Conservation (phyloP, 2,888 invertebrate genomes). For the Labia minor region DNA sequence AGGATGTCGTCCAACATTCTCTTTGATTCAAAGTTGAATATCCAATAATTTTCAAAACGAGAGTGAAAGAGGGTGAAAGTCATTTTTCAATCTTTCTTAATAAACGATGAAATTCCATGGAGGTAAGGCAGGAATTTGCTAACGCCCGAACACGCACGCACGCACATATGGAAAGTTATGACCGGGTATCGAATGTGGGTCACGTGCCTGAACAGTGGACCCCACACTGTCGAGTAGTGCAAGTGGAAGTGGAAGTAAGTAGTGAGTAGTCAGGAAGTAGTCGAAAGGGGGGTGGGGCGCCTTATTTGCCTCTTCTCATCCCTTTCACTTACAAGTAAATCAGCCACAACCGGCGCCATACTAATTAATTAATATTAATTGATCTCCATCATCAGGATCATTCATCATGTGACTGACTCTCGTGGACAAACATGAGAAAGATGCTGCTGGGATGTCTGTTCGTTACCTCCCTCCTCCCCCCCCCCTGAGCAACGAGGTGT, state of each 20-base stretch:
- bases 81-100: slow-evolving; percentile 13
- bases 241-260: too few relatives aligned
- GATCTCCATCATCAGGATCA: neutral
- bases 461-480: too few relatives aligned
- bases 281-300: neutral
- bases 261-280: too few relatives aligned
- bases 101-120: slow-evolving; percentile 6
- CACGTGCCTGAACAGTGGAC: neutral
- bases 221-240: too few relatives aligned
- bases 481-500: too few relatives aligned
- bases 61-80: slow-evolving; percentile 7
- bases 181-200: neutral
- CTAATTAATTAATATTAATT: slow-evolving; percentile 7
- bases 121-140: slow-evolving; percentile 3
- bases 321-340: too few relatives aligned
- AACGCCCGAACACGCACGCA: slow-evolving; percentile 2
- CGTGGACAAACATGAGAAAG: slow-evolving; percentile 7
- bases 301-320: neutral
- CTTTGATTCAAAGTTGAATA: too few relatives aligned
- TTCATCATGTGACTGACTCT: neutral
- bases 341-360: neutral
- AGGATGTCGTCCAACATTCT: too few relatives aligned
- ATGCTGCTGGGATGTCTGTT: neutral
- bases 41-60: neutral
- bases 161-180: slow-evolving; percentile 13